These are phyloP conservation scores for Scaptomyza caliginosa DNA, from an alignment of 2,888 invertebrate genomes.

Conservation along the genomic window DNA sequence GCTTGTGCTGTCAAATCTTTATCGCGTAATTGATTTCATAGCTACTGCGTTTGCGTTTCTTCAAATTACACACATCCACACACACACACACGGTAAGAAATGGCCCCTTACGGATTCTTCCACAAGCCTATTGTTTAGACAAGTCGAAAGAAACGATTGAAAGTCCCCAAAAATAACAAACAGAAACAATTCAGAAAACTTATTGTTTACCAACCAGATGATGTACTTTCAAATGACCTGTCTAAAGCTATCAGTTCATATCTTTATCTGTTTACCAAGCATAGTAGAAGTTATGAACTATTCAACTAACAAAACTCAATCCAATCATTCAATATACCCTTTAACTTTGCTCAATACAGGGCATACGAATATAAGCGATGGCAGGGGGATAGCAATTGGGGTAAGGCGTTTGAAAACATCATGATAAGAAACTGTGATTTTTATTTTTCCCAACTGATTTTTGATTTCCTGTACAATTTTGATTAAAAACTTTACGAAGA, in stretches of 20 bases:
- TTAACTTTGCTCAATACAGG: neutral
- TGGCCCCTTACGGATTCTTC: conserved; percentile 30
- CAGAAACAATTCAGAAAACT: conserved; percentile 5
- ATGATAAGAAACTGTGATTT: conserved; percentile 79
- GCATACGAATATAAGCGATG: conserved; percentile 23
- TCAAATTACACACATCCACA: conserved; percentile 53
- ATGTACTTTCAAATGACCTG: conserved; percentile 18
- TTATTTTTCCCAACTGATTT: conserved; percentile 78
- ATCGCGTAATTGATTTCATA: conserved; percentile 80
- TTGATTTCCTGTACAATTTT: conserved; percentile 82
- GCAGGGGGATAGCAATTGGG: conserved; percentile 67
- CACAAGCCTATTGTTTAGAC: conserved; percentile 60
- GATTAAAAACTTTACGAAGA: conserved; percentile 74
- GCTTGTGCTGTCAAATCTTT: conserved; percentile 80
- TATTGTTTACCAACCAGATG: neutral
- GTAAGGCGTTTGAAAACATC: conserved; percentile 73
- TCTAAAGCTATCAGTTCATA: too few species aligned
- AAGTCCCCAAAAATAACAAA: conserved; percentile 13
- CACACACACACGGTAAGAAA: conserved; percentile 49
- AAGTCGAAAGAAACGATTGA: conserved; percentile 49
- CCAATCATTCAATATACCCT: neutral
- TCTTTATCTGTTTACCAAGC: neutral
- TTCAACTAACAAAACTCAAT: neutral
- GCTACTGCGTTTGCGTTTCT: conserved; percentile 71
- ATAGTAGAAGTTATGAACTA: neutral